phyloP scores from a whole-genome alignment of 2,113 vertebrate species.

The Prietella phreatophila region DNA sequence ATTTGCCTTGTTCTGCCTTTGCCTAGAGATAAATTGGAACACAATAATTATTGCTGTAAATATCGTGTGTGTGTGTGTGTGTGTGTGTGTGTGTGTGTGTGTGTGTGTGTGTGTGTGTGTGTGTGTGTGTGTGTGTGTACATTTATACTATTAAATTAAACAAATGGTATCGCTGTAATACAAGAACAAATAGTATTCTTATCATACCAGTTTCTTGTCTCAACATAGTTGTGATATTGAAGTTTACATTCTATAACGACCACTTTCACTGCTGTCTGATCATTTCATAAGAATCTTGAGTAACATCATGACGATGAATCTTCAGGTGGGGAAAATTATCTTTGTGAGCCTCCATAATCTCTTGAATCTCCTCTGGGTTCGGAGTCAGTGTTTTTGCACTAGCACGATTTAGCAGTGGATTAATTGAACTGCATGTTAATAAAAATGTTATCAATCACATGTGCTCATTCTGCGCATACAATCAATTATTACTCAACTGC shows the following conservation, averaged over 20 bases:
- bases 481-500: background rate
- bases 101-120: too few relatives aligned
- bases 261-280: background rate
- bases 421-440: background rate
- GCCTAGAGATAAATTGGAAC: background rate
- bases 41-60: background rate
- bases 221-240: background rate
- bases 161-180: background rate
- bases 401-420: background rate
- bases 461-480: background rate
- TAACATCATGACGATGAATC: background rate
- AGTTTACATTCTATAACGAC: background rate
- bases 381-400: background rate
- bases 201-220: background rate
- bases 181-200: too few relatives aligned
- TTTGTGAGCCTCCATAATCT: background rate
- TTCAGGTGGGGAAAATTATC: background rate
- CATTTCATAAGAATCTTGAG: background rate
- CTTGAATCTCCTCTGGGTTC: background rate
- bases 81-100: too few relatives aligned
- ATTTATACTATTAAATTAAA: background rate
- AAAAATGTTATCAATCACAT: constrained; percentile 4
- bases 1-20: background rate
- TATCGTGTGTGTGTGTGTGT: too few relatives aligned
- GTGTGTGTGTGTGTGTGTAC: too few relatives aligned